These are phyloP conservation scores for Platycheirus albimanus DNA, from an alignment of 2,888 invertebrate species.

Conservation along the genomic window DNA sequence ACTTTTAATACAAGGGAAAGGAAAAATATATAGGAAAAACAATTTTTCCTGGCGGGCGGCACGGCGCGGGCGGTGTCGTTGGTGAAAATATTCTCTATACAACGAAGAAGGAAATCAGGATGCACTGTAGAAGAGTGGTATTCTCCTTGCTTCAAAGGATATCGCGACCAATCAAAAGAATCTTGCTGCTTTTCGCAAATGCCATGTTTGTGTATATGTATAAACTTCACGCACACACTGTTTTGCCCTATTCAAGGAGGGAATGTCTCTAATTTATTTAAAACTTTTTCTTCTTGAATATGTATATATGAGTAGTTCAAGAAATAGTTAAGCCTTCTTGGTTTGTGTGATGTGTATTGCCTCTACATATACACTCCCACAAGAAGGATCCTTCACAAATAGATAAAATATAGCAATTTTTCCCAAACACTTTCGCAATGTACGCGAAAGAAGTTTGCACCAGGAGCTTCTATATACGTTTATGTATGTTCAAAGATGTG, in stretches of 20 bases:
- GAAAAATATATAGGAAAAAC: slow-evolving; percentile 2
- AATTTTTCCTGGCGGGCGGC: background rate
- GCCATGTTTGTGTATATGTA: background rate
- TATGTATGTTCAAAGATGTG: background rate
- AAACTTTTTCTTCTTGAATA: slow-evolving; percentile 33
- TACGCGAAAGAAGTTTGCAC: slow-evolving; percentile 57
- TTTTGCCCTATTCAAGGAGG: slow-evolving; percentile 39
- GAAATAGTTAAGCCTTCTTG: background rate
- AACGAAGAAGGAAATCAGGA: slow-evolving; percentile 19
- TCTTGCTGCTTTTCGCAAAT: slow-evolving; percentile 41
- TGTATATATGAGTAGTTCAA: slow-evolving; percentile 13
- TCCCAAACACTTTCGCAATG: background rate
- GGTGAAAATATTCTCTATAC: background rate
- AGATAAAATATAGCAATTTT: slow-evolving; percentile 1
- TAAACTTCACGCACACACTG: slow-evolving; percentile 34
- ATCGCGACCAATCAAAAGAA: slow-evolving; percentile 73
- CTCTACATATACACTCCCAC: background rate
- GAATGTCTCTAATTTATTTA: slow-evolving; percentile 47
- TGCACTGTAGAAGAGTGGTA: slow-evolving; percentile 4
- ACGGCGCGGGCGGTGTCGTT: background rate
- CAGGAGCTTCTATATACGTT: no score
- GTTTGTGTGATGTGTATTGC: background rate
- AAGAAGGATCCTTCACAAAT: slow-evolving; percentile 8
- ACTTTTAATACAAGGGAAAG: background rate
- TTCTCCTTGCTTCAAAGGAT: slow-evolving; percentile 32